Base-by-base conservation (phyloP, 2,113 vertebrate genomes). In the Charina bottae region DNA sequence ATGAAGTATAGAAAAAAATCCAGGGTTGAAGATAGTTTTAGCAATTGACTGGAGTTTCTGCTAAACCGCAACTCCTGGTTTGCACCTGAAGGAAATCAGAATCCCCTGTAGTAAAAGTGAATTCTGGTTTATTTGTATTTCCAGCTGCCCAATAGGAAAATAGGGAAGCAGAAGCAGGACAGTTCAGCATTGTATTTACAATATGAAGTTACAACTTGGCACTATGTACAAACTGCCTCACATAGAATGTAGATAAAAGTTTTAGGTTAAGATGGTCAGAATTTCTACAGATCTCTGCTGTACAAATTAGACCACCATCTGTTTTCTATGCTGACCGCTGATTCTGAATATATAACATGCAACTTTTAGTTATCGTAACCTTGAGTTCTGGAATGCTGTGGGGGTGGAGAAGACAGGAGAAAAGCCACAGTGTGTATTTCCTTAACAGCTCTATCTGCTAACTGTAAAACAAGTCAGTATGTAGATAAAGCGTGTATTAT, bases 381-480 rank as follows among this genome's bases (percentile, higher is more conserved):
- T 42, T 0, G 0, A 33, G 0, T 15, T 37, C 28, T 23, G 9
- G n/a, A 95, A 94, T 8, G 17, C 23, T 62, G 91, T 0, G 12
- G 28, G 33, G 68, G 10, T 53, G 13, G 26, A n/a, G 88, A 3
- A 24, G 56, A 56, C 19, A 1, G 33, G 49, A 46, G 33, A 49
- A 49, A 87, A 87, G 33, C 9, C 78, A 56, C 83, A 37, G 17
- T 83, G 33, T 72, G 0, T 11, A 26, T 64, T 86, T 92, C 88
- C 62, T 86, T 85, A 92, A 49, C 93, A 88, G 58, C 37, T 21
- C 6, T 12, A 54, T 58, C 87, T 46, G 26, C 37, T 83, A 9
- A 4, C 88, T 42, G 68, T 93, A 37, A 53, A 56, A 11, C 78
- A 94, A 91, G 37, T 59, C 90, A 88, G 84, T 60, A 78, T 90